A percentile compares a stretch with the other conserved stretches of the same genome.
phyloP scores from a whole-genome alignment of 1,140 invertebrate genomes.

The Atta texana region DNA sequence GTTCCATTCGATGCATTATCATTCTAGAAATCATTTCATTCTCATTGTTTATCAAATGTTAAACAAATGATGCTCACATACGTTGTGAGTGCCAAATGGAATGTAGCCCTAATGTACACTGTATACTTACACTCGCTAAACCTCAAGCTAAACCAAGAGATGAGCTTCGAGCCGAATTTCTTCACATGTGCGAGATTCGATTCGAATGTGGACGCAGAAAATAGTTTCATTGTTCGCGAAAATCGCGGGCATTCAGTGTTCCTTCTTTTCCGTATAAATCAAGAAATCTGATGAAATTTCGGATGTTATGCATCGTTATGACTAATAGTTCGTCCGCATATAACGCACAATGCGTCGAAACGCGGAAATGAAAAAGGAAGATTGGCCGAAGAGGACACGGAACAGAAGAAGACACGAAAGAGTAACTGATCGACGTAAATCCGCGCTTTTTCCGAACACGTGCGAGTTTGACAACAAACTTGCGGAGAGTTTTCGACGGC shows the following conservation, averaged over 20 bases:
- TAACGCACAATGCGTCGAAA: conserved; percentile 25
- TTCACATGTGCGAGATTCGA: too few species aligned
- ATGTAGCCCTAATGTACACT: too few species aligned
- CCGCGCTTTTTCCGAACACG: conserved; percentile 74
- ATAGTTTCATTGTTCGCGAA: background rate
- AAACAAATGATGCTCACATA: too few species aligned
- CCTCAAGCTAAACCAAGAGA: too few species aligned
- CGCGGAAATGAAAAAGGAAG: conserved; percentile 34
- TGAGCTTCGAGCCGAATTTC: too few species aligned
- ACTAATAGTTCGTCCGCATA: conserved; percentile 27
- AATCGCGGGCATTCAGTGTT: background rate
- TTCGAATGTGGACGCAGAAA: too few species aligned
- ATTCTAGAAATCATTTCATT: too few species aligned
- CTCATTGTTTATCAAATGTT: too few species aligned
- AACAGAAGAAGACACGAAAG: background rate
- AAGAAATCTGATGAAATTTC: conserved; percentile 13
- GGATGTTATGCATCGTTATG: background rate
- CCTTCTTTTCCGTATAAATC: conserved; percentile 15
- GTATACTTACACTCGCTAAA: too few species aligned
- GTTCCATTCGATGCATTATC: too few species aligned
- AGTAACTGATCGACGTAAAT: conserved; percentile 58
- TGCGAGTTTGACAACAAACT: conserved; percentile 83
- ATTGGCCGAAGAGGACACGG: background rate
- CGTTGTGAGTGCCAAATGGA: too few species aligned
- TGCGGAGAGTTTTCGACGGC: conserved; percentile 76